Conservation (phyloP, 2,888 invertebrate species). For the Homarus gammarus region DNA sequence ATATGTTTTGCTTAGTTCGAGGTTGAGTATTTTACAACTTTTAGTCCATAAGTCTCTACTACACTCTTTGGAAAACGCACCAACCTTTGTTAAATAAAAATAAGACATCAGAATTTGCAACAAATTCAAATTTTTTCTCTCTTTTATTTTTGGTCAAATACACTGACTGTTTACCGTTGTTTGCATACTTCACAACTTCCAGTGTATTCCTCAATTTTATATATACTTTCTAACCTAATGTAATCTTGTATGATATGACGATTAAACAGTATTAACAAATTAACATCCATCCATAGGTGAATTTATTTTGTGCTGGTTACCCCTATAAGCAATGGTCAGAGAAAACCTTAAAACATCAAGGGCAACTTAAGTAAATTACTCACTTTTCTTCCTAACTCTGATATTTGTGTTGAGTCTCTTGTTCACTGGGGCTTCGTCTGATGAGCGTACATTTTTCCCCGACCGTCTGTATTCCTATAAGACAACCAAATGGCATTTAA, state of each 20-base stretch:
- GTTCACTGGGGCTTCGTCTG: slow-evolving; percentile 33
- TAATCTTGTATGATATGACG: not conserved
- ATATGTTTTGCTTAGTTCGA: not conserved
- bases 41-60: too few species aligned
- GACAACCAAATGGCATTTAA: too few species aligned
- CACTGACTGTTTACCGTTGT: too few species aligned
- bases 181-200: too few species aligned
- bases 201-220: too few species aligned
- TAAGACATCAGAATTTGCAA: too few species aligned
- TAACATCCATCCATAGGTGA: too few species aligned
- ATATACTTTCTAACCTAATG: not conserved
- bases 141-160: too few species aligned
- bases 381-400: not conserved
- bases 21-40: too few species aligned
- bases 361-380: not conserved
- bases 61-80: too few species aligned
- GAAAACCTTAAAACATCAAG: not conserved
- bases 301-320: not conserved
- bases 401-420: not conserved
- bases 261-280: not conserved
- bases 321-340: not conserved
- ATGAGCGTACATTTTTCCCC: slow-evolving; percentile 28
- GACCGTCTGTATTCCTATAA: slow-evolving; percentile 36
- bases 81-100: too few species aligned
- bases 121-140: too few species aligned